Conservation (phyloP, 2,113 vertebrate genomes). For the Baryphthengus martii region DNA sequence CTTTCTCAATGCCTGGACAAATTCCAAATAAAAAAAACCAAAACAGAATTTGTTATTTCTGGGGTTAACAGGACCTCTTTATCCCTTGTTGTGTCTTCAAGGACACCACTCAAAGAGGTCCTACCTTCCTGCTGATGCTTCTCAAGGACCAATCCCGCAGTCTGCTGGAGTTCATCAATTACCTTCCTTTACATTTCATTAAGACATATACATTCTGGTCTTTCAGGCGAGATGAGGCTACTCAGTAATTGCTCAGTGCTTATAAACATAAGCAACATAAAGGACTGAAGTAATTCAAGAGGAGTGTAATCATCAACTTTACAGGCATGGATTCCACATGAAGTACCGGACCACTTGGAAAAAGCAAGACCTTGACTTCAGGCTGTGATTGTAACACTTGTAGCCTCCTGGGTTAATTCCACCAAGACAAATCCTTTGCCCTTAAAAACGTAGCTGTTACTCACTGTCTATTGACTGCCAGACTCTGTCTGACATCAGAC, state of each 20-base stretch:
- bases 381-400: not conserved
- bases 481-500: not conserved
- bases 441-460: not conserved
- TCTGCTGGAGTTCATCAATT: not conserved
- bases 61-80: not conserved
- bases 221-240: not conserved
- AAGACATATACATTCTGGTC: not conserved
- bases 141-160: not conserved
- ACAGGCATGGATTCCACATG: not conserved
- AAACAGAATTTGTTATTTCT: not conserved
- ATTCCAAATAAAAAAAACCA: not conserved
- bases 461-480: not conserved
- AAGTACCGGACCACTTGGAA: not conserved
- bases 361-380: not conserved
- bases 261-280: not conserved
- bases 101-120: not conserved
- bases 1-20: not conserved
- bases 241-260: not conserved
- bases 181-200: not conserved
- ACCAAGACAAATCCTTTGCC: not conserved
- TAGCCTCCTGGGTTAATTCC: not conserved
- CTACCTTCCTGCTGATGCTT: not conserved
- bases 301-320: not conserved
- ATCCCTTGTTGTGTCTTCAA: not conserved
- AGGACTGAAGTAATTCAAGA: not conserved